Evolutionary conservation across 92 coral and sea anemone genomes (phyloP), one percentile per base, ranked within the genome.

Genomic region (Phymanthus crucifer): DNA sequence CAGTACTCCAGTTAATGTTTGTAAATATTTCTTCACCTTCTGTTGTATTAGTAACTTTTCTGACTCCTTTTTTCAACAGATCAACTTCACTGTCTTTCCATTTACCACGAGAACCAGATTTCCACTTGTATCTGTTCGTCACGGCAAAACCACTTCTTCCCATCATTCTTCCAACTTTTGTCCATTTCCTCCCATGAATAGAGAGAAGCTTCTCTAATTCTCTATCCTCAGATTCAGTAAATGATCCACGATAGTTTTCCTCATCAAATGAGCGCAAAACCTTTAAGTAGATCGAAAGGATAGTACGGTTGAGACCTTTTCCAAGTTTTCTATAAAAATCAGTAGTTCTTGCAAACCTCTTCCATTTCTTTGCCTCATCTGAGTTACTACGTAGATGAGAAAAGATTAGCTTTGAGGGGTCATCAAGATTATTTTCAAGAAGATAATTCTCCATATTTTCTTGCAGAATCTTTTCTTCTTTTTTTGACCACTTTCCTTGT

Each of bases 281-380:
- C 57, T 81, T 75, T 78, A 87, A 82, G 58, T 89, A 89, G 17
- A 89, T n/a, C 6, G 33, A 50, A 73, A 85, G 82, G 8, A 85
- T 14, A 40, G 84, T 58, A 52, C 93, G 80, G 48, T 89, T 71
- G 56, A 89, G 68, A 40, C 93, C 93, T 67, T 85, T 78, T 33
- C 77, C 89, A 84, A 78, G 45, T 47, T 68, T 50, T 73, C 66
- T 52, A 72, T 85, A 85, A 47, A 85, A 85, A 16, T 72, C 43
- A n/a, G 89, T 85, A 0, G 45, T 18, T 72, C 16, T 23, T 26
- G 70, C 72, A n/a, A 64, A 70, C 31, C 40, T 27, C 64, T 73
- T 72, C 61, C 79, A 78, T 18, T 73, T 61, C 45, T 64, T 79
- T 27, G 34, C 81, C 29, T 82, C 73, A 19, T 35, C 80, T 65